Base-by-base conservation (phyloP, 2,797 vertebrate species). In the Cirrhinus mrigala region DNA sequence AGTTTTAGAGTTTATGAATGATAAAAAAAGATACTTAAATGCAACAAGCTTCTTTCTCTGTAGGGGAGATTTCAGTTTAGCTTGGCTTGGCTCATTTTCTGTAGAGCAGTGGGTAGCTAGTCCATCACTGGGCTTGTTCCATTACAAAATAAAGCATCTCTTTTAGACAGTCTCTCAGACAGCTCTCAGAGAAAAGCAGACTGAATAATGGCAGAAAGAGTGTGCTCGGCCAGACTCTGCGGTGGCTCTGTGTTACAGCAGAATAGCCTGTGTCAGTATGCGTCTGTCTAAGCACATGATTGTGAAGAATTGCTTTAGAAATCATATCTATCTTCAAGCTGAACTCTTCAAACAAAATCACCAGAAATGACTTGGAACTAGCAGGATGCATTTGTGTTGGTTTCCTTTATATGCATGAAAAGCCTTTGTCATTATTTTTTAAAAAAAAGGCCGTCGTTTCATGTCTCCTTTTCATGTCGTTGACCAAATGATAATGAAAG, bases 141-240 rank as follows among this genome's bases (percentile, higher is more conserved):
- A 27, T 44, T 78, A 24, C 33, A 60, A 16, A 40, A 62, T 18
- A 22, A 37, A 56, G 11, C 29, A 76, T 56, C 27, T 76, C 50
- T 37, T 71, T 27, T 8, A 82, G 27, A 52, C 29, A n/a, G 81
- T 3, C 56, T 29, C 44, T 64, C 46, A 37, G 29, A 83, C 22
- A 12, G 46, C 58, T 68, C 27, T 76, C 22, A 27, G 22, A 33
- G 70, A 64, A 62, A 73, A 83, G 9, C 70, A 68, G 82, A 76
- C 82, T 56, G 82, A 83, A 68, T 83, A 77, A 83, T 77, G 29
- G 33, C 52, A 46, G 46, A 76, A 66, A 66, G 20, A 52, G 20
- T 6, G 2, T 22, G 29, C 33, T 76, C 9, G 46, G 37, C 48
- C 16, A 8, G 81, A 66, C 71, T 76, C 71, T 64, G 14, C 20